Conservation (phyloP, 2,797 vertebrate genomes). For the Acridotheres tristis region DNA sequence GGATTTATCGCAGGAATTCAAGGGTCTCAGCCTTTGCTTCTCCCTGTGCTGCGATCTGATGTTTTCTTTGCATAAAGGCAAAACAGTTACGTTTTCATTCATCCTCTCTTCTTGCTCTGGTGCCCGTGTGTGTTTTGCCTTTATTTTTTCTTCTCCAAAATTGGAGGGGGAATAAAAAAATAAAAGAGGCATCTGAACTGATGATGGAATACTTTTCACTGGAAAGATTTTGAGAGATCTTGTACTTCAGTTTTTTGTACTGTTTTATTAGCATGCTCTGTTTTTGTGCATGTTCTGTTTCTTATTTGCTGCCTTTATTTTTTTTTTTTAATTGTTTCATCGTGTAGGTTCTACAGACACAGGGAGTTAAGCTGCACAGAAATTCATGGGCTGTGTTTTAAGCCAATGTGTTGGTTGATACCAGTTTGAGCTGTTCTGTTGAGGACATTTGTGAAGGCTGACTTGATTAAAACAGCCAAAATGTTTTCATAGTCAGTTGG, state of each 20-base stretch:
- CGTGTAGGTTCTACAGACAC: not conserved
- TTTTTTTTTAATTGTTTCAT: not conserved
- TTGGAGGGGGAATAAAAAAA: not conserved
- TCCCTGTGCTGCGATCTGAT: constrained; percentile 41
- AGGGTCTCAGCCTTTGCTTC: constrained; percentile 68
- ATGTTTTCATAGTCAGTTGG: not conserved
- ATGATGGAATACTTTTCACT: not conserved
- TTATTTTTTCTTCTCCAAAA: not conserved
- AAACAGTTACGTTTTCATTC: constrained; percentile 49
- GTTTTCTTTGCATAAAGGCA: constrained; percentile 71
- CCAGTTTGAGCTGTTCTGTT: not conserved
- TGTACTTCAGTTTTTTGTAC: not conserved
- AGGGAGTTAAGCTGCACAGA: not conserved
- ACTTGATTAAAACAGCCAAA: not conserved
- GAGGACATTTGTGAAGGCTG: not conserved
- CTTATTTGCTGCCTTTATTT: not conserved
- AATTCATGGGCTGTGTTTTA: not conserved
- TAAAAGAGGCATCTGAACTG: not conserved
- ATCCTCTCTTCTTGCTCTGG: not conserved
- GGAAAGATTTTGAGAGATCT: not conserved
- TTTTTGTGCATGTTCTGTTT: not conserved
- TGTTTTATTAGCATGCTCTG: not conserved
- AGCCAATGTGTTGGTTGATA: not conserved
- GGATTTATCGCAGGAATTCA: constrained; percentile 65
- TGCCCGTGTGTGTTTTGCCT: not conserved